A percentile compares a stretch with the other conserved stretches of the same genome.
phyloP scores from a whole-genome alignment of 2,797 vertebrate genomes.

The Champsocephalus gunnari region DNA sequence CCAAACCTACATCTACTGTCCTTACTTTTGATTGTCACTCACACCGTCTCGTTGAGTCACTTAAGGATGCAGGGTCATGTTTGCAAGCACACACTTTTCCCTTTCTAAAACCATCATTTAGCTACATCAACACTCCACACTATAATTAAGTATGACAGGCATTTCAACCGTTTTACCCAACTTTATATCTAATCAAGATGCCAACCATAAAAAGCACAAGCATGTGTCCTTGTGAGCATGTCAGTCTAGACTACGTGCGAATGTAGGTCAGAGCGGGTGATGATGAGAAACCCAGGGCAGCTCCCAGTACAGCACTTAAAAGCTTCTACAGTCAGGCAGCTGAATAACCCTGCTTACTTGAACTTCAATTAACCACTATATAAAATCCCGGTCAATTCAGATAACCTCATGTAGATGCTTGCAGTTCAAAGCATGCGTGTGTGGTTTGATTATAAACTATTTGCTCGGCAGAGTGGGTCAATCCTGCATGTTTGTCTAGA shows the following conservation, averaged over 20 bases:
- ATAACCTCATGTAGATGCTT: background rate
- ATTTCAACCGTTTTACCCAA: background rate
- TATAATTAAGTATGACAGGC: background rate
- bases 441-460: background rate
- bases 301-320: conserved; percentile 33
- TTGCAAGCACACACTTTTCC: background rate
- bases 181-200: background rate
- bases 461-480: background rate
- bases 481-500: background rate
- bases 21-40: background rate
- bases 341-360: conserved; percentile 4
- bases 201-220: background rate
- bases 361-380: conserved; percentile 6
- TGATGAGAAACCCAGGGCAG: conserved; percentile 72
- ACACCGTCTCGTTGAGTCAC: background rate
- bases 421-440: background rate
- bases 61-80: background rate
- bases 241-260: conserved; percentile 44
- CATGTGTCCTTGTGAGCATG: conserved; percentile 5
- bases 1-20: background rate
- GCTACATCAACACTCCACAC: background rate
- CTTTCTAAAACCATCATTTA: background rate
- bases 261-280: conserved; percentile 72
- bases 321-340: conserved; percentile 1
- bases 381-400: background rate